Base-by-base conservation (phyloP, 2,797 vertebrate species). In the Sebastes kiyomatsui region DNA sequence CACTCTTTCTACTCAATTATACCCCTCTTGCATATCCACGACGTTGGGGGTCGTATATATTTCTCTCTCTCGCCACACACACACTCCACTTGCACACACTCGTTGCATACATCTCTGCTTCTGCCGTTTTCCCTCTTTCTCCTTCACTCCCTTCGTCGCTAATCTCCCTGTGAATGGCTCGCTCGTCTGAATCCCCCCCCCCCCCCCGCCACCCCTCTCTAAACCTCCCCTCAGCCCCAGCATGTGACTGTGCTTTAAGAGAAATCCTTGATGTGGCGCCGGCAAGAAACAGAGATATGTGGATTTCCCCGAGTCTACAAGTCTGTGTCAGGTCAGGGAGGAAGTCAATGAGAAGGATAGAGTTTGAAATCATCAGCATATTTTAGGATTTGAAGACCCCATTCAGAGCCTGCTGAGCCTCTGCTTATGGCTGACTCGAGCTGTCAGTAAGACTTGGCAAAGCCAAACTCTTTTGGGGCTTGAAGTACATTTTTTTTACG, bases 161-260 rank as follows among this genome's bases (percentile, higher is more conserved):
- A 96, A 96, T 96, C 95, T 95, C 87, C 89, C 88, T 91, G 86
- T 93, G 94, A 95, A 95, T 92, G 93, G 89, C 80, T 92, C 67
- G 38, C 84, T 87, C 93, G 66, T 92, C 87, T 92, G 84, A 92
- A 87, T 72, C 73, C 87, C 35, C 73, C 74, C 61, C 72, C 67
- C 73, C 56, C 67, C 28, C 28, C 28, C 28, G 4, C 35, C 66
- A 25, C 6, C 20, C 14, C 11, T 38, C 72, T 65, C 80, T 90
- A 93, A 95, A 90, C 80, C 94, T 87, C 92, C 88, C 83, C 81
- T 93, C 90, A 94, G 91, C 94, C 90, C 64, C 86, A 73, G 91
- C 95, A 95, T 94, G 95, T 96, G 95, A 95, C 91, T 94, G 88
- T 86, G 87, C 90, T 93, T 95, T 94, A 92, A 92, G 91, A 92